Evolutionary conservation across 2,888 invertebrate genomes (phyloP).

Genomic region (Anaspis maculata): DNA sequence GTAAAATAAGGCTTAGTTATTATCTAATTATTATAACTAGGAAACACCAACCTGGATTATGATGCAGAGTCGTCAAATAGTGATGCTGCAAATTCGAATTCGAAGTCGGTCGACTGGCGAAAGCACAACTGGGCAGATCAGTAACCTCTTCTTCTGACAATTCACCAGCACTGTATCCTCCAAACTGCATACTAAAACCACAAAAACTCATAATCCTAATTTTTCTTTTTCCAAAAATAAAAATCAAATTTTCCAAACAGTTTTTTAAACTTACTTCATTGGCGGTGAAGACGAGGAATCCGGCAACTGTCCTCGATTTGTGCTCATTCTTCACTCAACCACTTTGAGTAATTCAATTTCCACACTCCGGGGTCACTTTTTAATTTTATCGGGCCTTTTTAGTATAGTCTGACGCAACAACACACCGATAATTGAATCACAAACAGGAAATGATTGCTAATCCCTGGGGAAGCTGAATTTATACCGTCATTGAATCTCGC

Average conservation of each 20-base stretch:
- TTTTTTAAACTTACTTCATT: slow-evolving; percentile 45
- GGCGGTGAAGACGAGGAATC: slow-evolving; percentile 65
- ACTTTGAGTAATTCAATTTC: no score
- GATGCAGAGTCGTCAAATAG: slow-evolving; percentile 37
- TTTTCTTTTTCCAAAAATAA: slow-evolving; percentile 2
- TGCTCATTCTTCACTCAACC: slow-evolving; percentile 24
- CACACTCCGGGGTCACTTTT: no score
- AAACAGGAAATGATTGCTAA: slow-evolving; percentile 15
- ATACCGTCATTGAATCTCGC: no score
- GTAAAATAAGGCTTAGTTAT: neutral
- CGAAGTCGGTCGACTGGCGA: slow-evolving; percentile 50
- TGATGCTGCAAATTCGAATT: slow-evolving; percentile 35
- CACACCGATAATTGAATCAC: slow-evolving; percentile 10
- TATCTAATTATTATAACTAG: neutral
- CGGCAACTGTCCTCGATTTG: slow-evolving; percentile 51
- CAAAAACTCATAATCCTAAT: neutral
- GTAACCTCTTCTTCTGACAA: slow-evolving; percentile 55
- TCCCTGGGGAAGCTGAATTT: slow-evolving; percentile 25
- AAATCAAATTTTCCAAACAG: neutral
- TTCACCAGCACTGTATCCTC: slow-evolving; percentile 41
- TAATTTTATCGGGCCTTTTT: no score
- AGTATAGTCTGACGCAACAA: no score
- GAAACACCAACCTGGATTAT: slow-evolving; percentile 31
- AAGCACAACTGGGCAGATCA: slow-evolving; percentile 76
- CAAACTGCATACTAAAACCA: slow-evolving; percentile 36